Base-by-base conservation (phyloP, 2,797 vertebrate genomes). In the Nannoperca obscura region DNA sequence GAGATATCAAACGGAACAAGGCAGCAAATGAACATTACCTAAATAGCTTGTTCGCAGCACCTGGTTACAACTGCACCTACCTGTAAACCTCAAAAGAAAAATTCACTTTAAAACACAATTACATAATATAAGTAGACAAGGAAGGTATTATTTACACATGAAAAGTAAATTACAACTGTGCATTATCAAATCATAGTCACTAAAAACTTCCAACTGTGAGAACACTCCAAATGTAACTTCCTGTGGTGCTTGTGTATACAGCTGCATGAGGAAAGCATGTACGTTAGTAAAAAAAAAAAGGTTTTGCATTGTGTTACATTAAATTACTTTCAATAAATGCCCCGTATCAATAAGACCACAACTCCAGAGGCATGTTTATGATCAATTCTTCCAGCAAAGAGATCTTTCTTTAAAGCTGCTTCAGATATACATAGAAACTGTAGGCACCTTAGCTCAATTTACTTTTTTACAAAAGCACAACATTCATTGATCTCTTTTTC, bases 1-100 rank as follows among this genome's bases (percentile, higher is more conserved):
- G n/a, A 73, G 20, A 71, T 34, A 30, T 55, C 22, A 64, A 70
- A 36, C 5, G 42, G 30, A 68, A 57, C 52, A 47, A 66, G 20
- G 3, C 53, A 69, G 20, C 36, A 57, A n/a, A 27, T 69, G 40
- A 65, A 50, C 9, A 7, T 22, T 3, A 47, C 10, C 2, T 32
- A 19, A 63, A 53, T 19, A 14, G n/a, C 46, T 53, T 49, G 1
- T 47, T 70, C 6, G 8, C 47, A 71, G 7, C 40, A 40, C 10
- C 36, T 38, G 9, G 8, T 38, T 10, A 38, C 36, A 38, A 38
- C 36, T 38, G 36, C 36, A 38, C 32, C 32, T 65, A 46, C 9
- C 52, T n/a, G 30, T 27, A 13, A 44, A 34, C 15, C 34, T 36
- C 32, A 27, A 32, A 32, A 32, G 32, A 32, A 32, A 32, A 32